These are phyloP conservation scores for Agrilus planipennis DNA, from an alignment of 1,140 invertebrate species.

Conservation along the genomic window DNA sequence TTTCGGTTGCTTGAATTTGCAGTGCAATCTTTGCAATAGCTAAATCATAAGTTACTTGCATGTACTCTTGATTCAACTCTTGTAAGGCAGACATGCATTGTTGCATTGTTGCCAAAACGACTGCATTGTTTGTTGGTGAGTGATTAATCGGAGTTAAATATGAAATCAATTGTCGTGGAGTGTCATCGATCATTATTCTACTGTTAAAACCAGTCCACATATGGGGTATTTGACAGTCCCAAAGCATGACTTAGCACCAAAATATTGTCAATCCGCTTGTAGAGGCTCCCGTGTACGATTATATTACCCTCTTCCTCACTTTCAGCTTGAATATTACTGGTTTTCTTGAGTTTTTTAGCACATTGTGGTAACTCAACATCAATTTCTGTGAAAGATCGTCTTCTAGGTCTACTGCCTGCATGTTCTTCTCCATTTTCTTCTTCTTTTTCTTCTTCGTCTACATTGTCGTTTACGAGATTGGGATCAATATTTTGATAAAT, in stretches of 20 bases:
- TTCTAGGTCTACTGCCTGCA: not conserved
- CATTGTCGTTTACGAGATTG: not conserved
- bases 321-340: not conserved
- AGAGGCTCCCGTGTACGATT: not conserved
- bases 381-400: not conserved
- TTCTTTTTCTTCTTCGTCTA: not conserved
- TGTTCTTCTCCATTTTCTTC: not conserved
- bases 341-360: conserved; percentile 1
- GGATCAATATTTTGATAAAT: conserved; percentile 23
- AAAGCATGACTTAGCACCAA: conserved; percentile 4
- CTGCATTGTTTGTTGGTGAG: conserved; percentile 13
- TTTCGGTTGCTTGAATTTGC: conserved; percentile 30
- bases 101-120: conserved; percentile 17
- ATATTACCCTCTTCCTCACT: not conserved
- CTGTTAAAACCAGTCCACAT: conserved; percentile 16
- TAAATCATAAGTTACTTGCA: conserved; percentile 31
- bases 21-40: conserved; percentile 31
- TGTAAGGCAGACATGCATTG: conserved; percentile 12
- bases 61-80: conserved; percentile 12
- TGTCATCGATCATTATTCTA: conserved; percentile 8
- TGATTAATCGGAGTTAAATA: conserved; percentile 18
- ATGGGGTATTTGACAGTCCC: conserved; percentile 1
- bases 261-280: not conserved
- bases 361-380: not conserved
- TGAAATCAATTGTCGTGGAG: conserved; percentile 8